Conservation (phyloP, 2,797 vertebrate genomes). For the Poeciliopsis presidionis region DNA sequence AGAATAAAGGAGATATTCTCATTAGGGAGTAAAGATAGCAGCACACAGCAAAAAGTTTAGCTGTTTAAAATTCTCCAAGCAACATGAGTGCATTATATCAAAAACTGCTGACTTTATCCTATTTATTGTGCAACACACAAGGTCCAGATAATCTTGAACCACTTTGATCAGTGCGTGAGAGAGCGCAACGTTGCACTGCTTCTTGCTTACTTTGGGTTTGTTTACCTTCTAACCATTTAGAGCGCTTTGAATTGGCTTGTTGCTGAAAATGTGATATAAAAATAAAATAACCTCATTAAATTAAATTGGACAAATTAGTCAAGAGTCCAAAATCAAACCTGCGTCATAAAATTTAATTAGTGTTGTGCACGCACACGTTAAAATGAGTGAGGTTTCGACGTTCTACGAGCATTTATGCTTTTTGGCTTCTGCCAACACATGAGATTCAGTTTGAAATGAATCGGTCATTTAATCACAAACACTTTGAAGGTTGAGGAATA, state of each 20-base stretch:
- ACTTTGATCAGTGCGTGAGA: too few relatives aligned
- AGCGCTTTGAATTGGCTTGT: background rate
- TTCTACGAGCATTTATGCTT: background rate
- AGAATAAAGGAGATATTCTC: background rate
- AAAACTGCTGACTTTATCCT: too few relatives aligned
- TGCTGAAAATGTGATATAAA: background rate
- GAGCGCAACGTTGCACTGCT: too few relatives aligned
- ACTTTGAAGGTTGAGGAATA: background rate
- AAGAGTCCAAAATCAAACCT: background rate
- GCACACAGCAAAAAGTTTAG: background rate
- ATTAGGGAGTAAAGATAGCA: background rate
- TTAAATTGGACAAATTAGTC: background rate
- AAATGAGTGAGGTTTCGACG: background rate
- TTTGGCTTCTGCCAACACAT: background rate
- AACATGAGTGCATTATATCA: background rate
- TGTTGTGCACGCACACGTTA: background rate
- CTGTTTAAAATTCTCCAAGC: background rate
- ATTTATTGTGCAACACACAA: too few relatives aligned
- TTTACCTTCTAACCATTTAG: too few relatives aligned
- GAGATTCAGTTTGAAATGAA: background rate
- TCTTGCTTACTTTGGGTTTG: too few relatives aligned
- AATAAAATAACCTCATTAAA: background rate
- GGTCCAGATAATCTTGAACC: too few relatives aligned
- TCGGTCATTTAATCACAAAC: background rate
- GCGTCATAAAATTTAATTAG: background rate